Percentiles rank a stretch among this genome's conserved stretches.
phyloP scores from a whole-genome alignment of 2,888 invertebrate genomes.

The Mechanitis messenoides region DNA sequence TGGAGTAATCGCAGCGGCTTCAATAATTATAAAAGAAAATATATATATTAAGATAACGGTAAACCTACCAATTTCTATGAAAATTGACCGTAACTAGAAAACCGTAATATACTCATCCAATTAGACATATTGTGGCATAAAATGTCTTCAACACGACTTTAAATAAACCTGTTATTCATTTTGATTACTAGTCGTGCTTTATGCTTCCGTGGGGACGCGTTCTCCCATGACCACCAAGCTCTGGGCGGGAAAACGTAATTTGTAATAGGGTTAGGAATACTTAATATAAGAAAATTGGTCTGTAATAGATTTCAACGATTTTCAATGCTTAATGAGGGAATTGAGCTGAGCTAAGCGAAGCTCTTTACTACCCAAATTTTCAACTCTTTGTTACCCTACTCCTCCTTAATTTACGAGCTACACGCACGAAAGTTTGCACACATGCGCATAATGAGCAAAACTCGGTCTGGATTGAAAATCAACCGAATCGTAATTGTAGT shows the following conservation, averaged over 20 bases:
- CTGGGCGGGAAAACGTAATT: slow-evolving; percentile 63
- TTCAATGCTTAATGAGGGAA: too few species aligned
- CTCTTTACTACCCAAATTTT: too few species aligned
- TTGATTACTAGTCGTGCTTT: slow-evolving; percentile 59
- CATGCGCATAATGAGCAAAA: too few species aligned
- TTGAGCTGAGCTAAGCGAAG: too few species aligned
- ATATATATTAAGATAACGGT: not conserved
- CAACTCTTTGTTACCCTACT: too few species aligned
- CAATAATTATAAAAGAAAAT: not conserved
- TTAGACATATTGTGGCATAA: slow-evolving; percentile 23
- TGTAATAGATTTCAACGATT: not conserved
- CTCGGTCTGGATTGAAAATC: too few species aligned
- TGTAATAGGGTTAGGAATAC: slow-evolving; percentile 29
- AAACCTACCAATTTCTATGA: not conserved
- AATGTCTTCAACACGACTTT: slow-evolving; percentile 20
- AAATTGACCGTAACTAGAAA: slow-evolving; percentile 6
- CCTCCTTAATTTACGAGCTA: too few species aligned
- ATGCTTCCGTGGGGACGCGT: slow-evolving; percentile 55
- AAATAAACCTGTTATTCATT: slow-evolving; percentile 33
- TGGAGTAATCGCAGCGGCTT: not conserved
- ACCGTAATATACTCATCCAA: slow-evolving; percentile 8
- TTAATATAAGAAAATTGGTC: slow-evolving; percentile 18
- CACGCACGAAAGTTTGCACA: too few species aligned
- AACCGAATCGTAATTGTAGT: too few species aligned
- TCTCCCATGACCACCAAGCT: slow-evolving; percentile 68